Evolutionary conservation across 2,797 vertebrate species (phyloP).

Genomic region (Anisognathus igniventris): DNA sequence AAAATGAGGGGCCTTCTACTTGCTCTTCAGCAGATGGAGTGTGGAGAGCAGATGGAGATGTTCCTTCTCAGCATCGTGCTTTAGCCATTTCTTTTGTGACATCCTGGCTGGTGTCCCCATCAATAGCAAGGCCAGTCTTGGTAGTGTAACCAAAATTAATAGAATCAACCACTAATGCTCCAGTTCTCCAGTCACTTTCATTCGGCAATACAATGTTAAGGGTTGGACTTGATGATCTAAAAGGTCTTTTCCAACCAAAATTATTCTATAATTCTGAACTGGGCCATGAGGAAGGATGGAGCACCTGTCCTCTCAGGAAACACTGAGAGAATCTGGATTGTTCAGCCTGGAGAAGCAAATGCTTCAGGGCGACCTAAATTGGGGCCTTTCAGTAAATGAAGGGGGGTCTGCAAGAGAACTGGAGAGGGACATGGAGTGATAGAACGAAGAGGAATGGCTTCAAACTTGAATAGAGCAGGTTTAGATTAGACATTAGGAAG

Average conservation of each 20-base stretch:
- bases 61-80: fast-evolving
- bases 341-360: background rate
- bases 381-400: background rate
- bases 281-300: background rate
- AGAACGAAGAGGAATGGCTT: background rate
- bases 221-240: background rate
- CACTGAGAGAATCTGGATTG: background rate
- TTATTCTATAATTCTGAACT: background rate
- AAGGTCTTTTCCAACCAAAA: background rate
- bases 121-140: background rate
- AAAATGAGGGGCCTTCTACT: background rate
- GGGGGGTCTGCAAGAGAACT: background rate
- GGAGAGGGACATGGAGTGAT: background rate
- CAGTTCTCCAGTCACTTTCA: background rate
- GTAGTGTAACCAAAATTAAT: background rate
- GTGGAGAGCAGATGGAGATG: background rate
- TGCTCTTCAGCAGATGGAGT: background rate
- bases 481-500: background rate
- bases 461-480: background rate
- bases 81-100: background rate
- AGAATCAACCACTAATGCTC: background rate
- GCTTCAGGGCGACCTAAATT: background rate
- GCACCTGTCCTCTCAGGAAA: background rate
- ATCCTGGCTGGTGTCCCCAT: background rate
- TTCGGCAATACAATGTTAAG: background rate